Evolutionary conservation across 1,140 invertebrate genomes (phyloP).

Genomic region (Trachymyrmex cornetzi): DNA sequence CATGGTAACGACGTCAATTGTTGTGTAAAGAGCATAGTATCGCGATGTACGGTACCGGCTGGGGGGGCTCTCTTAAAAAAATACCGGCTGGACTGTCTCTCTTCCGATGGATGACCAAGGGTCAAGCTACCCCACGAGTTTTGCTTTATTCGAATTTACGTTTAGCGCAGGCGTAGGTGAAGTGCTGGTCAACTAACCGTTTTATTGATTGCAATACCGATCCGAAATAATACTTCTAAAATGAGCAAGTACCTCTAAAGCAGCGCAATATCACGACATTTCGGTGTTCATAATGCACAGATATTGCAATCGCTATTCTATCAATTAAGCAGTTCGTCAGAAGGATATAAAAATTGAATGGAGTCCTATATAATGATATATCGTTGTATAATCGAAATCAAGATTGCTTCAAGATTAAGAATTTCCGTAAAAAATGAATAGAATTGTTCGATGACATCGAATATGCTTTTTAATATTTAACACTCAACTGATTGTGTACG

Average conservation of each 20-base stretch:
- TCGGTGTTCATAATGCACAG: background rate
- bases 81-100: constrained; percentile 79
- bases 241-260: background rate
- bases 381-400: background rate
- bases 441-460: background rate
- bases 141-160: constrained; percentile 70
- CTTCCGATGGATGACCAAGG: constrained; percentile 84
- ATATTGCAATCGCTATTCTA: background rate
- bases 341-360: constrained; percentile 2
- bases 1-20: constrained; percentile 84
- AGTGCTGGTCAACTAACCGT: background rate
- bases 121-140: constrained; percentile 82
- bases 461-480: constrained; percentile 31
- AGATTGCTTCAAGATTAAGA: background rate
- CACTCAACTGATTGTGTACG: background rate
- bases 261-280: background rate
- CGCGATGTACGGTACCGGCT: constrained; percentile 72
- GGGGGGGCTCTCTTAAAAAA: too few relatives aligned
- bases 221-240: constrained; percentile 5
- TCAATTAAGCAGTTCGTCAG: constrained; percentile 1
- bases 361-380: background rate
- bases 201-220: background rate
- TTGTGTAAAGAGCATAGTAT: constrained; percentile 84
- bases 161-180: constrained; percentile 68
- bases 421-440: constrained; percentile 17